Evolutionary conservation across 92 coral and sea anemone genomes (phyloP).

Genomic region (Siderastrea siderea): DNA sequence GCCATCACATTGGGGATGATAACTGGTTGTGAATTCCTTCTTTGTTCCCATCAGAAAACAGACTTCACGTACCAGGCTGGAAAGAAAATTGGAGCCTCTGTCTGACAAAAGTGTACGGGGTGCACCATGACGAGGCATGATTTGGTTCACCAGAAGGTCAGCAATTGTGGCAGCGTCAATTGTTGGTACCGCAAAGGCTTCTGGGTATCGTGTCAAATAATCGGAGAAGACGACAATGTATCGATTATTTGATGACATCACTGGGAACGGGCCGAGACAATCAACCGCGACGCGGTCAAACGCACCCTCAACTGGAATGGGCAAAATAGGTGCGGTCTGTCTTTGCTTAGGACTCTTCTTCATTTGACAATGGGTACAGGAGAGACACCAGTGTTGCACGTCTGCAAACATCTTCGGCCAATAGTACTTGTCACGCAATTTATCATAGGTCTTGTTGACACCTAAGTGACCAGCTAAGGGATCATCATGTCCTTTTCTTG

Average conservation of each 20-base stretch:
- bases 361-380: slow-evolving; percentile 23
- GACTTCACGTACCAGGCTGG: slow-evolving; percentile 47
- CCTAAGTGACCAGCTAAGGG: neutral
- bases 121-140: slow-evolving; percentile 55
- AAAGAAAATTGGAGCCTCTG: slow-evolving; percentile 51
- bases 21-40: neutral
- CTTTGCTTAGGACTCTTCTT: neutral
- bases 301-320: too few species aligned
- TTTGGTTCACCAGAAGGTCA: slow-evolving; percentile 29
- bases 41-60: slow-evolving; percentile 43
- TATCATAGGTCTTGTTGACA: slow-evolving; percentile 46
- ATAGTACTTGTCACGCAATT: slow-evolving; percentile 57
- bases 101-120: slow-evolving; percentile 52
- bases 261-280: too few species aligned
- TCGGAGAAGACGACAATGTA: slow-evolving; percentile 62
- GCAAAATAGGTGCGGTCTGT: too few species aligned
- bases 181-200: slow-evolving; percentile 58
- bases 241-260: slow-evolving; percentile 51
- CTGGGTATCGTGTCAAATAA: slow-evolving; percentile 48
- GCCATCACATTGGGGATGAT: neutral
- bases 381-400: slow-evolving; percentile 21
- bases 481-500: slow-evolving; percentile 70
- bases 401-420: slow-evolving; percentile 73
- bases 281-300: too few species aligned
- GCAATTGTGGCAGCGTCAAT: slow-evolving; percentile 57